These are phyloP conservation scores for Microcebus murinus DNA, from an alignment of 2,113 vertebrate genomes.

Conservation along the genomic window DNA sequence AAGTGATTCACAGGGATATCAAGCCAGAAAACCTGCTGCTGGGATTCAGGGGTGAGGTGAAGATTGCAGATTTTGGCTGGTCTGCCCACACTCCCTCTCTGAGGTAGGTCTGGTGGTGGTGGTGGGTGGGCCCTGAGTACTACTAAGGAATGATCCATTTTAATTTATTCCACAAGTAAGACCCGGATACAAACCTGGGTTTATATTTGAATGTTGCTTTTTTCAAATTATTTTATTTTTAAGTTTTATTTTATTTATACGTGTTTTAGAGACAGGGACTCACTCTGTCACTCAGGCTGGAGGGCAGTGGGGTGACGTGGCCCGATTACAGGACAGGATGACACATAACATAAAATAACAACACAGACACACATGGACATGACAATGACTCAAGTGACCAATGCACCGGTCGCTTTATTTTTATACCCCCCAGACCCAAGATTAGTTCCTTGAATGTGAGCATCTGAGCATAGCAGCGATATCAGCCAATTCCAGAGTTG, in stretches of 20 bases:
- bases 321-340: no score
- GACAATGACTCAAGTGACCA: no score
- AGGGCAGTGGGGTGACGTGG: background rate
- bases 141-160: background rate
- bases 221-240: background rate
- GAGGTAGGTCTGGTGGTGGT: slow-evolving; percentile 80
- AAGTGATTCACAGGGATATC: slow-evolving; percentile 95
- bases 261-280: background rate
- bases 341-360: no score
- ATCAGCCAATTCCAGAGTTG: no score
- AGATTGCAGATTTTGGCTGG: slow-evolving; percentile 96
- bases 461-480: no score
- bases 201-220: background rate
- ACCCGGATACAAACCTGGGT: background rate
- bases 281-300: background rate
- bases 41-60: slow-evolving; percentile 91
- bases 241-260: background rate
- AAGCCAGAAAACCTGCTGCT: slow-evolving; percentile 95
- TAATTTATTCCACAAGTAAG: background rate
- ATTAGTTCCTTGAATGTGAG: no score
- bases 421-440: no score
- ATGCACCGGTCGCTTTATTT: no score
- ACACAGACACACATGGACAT: no score
- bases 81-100: slow-evolving; percentile 94
- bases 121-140: no score